Percentiles rank a stretch among this genome's conserved stretches.
Conservation (phyloP, 1,140 invertebrate species). For the Pectinophora gossypiella region DNA sequence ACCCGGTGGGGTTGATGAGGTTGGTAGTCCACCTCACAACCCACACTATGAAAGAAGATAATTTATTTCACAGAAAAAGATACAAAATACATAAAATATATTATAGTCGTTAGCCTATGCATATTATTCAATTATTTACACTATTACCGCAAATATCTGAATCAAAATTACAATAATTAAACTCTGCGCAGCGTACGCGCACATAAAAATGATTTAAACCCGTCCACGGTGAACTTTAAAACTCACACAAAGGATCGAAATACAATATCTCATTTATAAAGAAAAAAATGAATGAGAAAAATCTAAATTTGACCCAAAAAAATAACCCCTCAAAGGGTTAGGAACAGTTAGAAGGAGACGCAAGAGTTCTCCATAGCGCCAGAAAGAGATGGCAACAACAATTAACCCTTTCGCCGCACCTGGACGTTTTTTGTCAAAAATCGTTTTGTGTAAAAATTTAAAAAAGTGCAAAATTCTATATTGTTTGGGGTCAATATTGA, state of each 20-base stretch:
- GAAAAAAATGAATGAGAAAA: constrained; percentile 16
- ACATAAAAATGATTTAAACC: neutral
- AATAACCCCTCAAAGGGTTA: constrained; percentile 13
- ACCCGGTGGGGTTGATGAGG: too few species aligned
- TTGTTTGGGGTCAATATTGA: constrained; percentile 17
- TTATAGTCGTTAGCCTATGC: too few species aligned
- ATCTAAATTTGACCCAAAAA: constrained; percentile 12
- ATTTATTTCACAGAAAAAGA: too few species aligned
- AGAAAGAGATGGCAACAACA: constrained; percentile 2
- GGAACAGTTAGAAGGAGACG: constrained; percentile 5
- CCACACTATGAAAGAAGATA: too few species aligned
- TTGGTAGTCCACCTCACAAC: too few species aligned
- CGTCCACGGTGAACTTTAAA: constrained; percentile 2
- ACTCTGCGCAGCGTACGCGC: too few species aligned
- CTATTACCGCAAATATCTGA: too few species aligned
- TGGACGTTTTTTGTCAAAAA: constrained; percentile 14
- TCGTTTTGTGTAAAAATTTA: constrained; percentile 12
- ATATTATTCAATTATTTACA: too few species aligned
- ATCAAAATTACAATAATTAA: too few species aligned
- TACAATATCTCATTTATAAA: constrained; percentile 20
- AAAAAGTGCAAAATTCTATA: constrained; percentile 15
- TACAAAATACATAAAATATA: too few species aligned
- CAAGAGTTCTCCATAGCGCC: neutral
- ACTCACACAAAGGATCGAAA: constrained; percentile 8
- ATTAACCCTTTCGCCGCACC: constrained; percentile 15